Evolutionary conservation across 2,797 vertebrate genomes (phyloP).

Genomic region (Rhinophrynus dorsalis): DNA sequence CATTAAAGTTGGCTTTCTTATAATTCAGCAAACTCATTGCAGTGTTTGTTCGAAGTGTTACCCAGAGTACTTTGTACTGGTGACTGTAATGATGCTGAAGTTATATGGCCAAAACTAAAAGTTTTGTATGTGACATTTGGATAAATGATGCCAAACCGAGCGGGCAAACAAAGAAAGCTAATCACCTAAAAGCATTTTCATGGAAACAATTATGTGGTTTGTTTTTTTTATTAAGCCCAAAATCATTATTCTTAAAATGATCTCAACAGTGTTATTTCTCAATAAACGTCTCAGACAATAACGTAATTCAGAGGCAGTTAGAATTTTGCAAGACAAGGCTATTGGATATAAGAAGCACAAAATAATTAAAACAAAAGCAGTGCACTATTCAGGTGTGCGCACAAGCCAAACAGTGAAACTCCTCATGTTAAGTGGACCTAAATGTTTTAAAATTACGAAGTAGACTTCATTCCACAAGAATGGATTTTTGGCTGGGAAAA

Average conservation of each 20-base stretch:
- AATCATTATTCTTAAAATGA: constrained; percentile 8
- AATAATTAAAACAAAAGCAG: no score
- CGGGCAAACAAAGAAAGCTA: background rate
- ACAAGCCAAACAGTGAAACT: no score
- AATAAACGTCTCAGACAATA: background rate
- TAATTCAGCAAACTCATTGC: background rate
- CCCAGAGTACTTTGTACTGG: constrained; percentile 5
- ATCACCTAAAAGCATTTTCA: constrained; percentile 16
- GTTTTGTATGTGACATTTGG: constrained; percentile 27
- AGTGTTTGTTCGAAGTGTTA: background rate
- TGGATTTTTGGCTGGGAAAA: no score
- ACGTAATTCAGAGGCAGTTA: constrained; percentile 1
- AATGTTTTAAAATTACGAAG: no score
- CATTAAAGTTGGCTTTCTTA: no score
- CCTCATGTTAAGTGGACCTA: no score
- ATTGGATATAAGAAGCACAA: no score
- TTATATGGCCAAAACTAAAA: constrained; percentile 17
- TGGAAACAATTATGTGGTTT: constrained; percentile 24
- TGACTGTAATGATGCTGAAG: constrained; percentile 17
- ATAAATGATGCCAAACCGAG: constrained; percentile 21
- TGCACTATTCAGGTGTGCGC: no score
- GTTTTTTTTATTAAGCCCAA: constrained; percentile 1
- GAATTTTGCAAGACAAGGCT: background rate
- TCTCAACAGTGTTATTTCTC: constrained; percentile 9
- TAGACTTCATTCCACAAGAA: no score